A percentile compares a stretch with the other conserved stretches of the same genome.
phyloP scores from a whole-genome alignment of 2,797 vertebrate species.

The Hylomyscus alleni region DNA sequence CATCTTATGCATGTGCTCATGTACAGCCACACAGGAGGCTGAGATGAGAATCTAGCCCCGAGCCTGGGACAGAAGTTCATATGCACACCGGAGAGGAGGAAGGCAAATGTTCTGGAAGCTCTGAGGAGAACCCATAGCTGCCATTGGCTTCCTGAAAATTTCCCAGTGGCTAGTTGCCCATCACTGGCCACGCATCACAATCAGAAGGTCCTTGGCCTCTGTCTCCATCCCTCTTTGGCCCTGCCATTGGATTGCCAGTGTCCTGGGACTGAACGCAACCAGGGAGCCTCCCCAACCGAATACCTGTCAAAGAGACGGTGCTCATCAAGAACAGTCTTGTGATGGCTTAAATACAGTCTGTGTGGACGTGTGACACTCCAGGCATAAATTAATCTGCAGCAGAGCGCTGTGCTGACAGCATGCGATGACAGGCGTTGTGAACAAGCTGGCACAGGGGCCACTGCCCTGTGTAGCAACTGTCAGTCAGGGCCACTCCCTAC shows the following conservation, averaged over 20 bases:
- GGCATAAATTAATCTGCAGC: constrained; percentile 89
- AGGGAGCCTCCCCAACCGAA: constrained; percentile 52
- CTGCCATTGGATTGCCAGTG: constrained; percentile 12
- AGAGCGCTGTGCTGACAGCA: constrained; percentile 84
- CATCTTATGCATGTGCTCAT: rapidly evolving
- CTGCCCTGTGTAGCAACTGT: constrained; percentile 85
- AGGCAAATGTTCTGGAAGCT: constrained; percentile 64
- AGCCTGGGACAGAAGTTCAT: background rate
- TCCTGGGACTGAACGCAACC: background rate
- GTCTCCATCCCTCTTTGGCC: background rate
- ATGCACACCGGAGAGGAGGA: background rate
- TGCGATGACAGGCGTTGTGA: constrained; percentile 90
- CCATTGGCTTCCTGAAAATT: constrained; percentile 22
- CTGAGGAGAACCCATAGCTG: constrained; percentile 7
- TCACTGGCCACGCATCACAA: background rate
- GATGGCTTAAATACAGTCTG: constrained; percentile 81
- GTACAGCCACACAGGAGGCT: background rate
- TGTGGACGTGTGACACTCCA: constrained; percentile 81
- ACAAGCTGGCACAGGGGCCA: constrained; percentile 84
- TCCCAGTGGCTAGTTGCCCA: background rate
- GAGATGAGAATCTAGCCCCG: constrained; percentile 75
- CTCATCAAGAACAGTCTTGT: constrained; percentile 76
- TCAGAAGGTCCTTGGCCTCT: background rate
- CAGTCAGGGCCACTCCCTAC: constrained; percentile 86
- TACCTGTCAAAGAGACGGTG: constrained; percentile 83